Percentiles rank a stretch among this genome's conserved stretches.
These are phyloP conservation scores for Puma concolor DNA, from an alignment of 2,113 vertebrate genomes.

Conservation along the genomic window DNA sequence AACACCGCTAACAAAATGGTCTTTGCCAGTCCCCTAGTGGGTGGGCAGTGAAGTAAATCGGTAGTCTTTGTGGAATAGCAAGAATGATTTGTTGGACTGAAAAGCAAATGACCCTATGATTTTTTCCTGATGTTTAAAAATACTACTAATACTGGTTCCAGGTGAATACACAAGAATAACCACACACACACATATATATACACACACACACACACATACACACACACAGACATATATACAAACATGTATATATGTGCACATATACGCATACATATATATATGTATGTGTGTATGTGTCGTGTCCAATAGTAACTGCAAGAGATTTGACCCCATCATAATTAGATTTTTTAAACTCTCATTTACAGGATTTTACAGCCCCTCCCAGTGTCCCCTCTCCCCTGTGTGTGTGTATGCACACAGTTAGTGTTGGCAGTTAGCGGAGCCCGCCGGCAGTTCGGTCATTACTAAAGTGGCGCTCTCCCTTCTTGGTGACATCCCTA, in stretches of 20 bases:
- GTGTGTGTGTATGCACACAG: rapidly evolving
- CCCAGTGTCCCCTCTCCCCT: no score
- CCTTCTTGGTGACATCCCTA: not conserved
- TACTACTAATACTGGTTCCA: not conserved
- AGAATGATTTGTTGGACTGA: not conserved
- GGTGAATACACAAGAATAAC: not conserved
- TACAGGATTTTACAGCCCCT: not conserved
- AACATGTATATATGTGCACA: no score
- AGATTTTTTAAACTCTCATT: not conserved
- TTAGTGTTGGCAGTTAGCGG: not conserved
- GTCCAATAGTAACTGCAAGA: not conserved
- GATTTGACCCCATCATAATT: not conserved
- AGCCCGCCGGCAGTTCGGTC: not conserved
- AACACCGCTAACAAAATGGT: no score
- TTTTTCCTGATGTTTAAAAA: not conserved
- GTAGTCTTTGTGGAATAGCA: not conserved
- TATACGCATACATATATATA: no score
- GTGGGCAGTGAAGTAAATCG: not conserved
- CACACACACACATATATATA: rapidly evolving
- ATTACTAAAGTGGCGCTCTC: no score
- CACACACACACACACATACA: no score
- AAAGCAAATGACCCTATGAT: not conserved
- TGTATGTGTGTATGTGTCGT: rapidly evolving
- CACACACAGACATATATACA: no score
- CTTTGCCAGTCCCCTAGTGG: not conserved